Evolutionary conservation across 2,888 invertebrate genomes (phyloP).

Genomic region (Eueremaeus valkanovi): DNA sequence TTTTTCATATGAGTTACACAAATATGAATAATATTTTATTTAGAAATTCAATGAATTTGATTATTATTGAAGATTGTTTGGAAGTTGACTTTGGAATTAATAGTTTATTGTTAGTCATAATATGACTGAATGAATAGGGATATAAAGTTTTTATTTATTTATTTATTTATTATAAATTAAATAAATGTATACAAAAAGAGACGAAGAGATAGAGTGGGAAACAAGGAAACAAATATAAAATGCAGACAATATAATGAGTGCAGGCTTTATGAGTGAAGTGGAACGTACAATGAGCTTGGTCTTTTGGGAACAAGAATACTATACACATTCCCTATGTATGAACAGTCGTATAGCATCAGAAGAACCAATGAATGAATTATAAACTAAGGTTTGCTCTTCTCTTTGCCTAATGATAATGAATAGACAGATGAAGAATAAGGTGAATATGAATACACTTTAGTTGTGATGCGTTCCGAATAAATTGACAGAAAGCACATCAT

Average conservation of each 20-base stretch:
- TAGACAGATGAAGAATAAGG: constrained; percentile 6
- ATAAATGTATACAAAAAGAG: background rate
- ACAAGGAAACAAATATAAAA: background rate
- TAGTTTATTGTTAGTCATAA: background rate
- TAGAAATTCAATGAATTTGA: too few relatives aligned
- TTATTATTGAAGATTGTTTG: too few relatives aligned
- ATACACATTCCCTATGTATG: too few relatives aligned
- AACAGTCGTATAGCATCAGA: too few relatives aligned
- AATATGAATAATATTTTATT: too few relatives aligned
- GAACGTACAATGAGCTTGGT: too few relatives aligned
- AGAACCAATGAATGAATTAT: constrained; percentile 14
- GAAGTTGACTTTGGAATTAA: too few relatives aligned
- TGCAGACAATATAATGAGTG: background rate
- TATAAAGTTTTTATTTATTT: constrained; percentile 3
- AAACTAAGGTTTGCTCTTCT: constrained; percentile 11
- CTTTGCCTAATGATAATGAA: constrained; percentile 22
- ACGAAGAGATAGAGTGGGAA: background rate
- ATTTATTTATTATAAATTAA: constrained; percentile 19
- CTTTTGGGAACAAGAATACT: too few relatives aligned
- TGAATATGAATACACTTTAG: constrained; percentile 1
- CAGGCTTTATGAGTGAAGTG: too few relatives aligned
- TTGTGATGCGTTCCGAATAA: background rate
- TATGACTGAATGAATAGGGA: background rate
- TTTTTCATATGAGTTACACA: too few relatives aligned
- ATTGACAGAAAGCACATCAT: constrained; percentile 6